phyloP scores from a whole-genome alignment of 2,888 invertebrate genomes.

The Spialia ferax region DNA sequence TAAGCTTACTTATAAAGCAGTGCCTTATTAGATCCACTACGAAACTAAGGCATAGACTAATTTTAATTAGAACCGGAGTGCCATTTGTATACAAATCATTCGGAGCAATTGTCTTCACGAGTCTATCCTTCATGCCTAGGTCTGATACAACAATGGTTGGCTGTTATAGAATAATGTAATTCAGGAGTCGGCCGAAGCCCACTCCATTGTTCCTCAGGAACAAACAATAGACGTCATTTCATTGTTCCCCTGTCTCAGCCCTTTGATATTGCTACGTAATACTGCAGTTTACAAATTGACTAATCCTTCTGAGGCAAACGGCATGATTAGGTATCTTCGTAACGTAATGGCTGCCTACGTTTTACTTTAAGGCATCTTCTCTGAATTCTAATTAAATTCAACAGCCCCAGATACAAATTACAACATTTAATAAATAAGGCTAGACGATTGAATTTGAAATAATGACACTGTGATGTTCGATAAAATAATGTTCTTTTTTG shows the following conservation, averaged over 20 bases:
- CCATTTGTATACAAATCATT: background rate
- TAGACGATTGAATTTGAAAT: too few relatives aligned
- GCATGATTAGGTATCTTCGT: background rate
- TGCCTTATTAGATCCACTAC: background rate
- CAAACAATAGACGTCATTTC: constrained; percentile 25
- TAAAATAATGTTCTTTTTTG: too few relatives aligned
- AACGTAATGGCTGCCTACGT: too few relatives aligned
- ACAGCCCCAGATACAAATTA: too few relatives aligned
- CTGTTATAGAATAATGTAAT: constrained; percentile 35
- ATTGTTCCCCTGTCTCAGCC: constrained; percentile 29
- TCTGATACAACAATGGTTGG: constrained; percentile 31
- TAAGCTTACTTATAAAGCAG: background rate
- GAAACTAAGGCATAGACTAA: background rate
- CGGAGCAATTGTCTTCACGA: constrained; percentile 2
- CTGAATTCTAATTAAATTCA: too few relatives aligned
- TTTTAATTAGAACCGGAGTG: background rate
- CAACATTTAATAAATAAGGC: too few relatives aligned
- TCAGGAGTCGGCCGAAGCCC: constrained; percentile 30
- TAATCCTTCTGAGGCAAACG: background rate
- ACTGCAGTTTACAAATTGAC: constrained; percentile 32
- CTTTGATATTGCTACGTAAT: constrained; percentile 23
- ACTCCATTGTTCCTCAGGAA: constrained; percentile 30
- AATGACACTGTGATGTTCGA: too few relatives aligned
- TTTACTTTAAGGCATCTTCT: too few relatives aligned
- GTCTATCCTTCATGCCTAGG: constrained; percentile 14